A percentile compares a stretch with the other conserved stretches of the same genome.
Conservation (phyloP, 1,140 invertebrate genomes). For the Ceratina australensis region DNA sequence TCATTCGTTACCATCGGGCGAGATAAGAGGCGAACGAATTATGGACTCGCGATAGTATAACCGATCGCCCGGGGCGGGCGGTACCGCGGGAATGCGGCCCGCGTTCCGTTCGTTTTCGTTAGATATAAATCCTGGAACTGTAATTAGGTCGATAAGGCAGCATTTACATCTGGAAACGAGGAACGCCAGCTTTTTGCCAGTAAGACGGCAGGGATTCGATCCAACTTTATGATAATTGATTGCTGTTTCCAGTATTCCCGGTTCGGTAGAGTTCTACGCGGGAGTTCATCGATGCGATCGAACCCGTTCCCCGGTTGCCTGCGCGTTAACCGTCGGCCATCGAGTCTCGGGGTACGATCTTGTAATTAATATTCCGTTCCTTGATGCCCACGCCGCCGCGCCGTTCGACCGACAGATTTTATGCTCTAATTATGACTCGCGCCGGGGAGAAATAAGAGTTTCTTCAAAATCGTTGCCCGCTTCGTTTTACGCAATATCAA, state of each 20-base stretch:
- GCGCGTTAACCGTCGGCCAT: background rate
- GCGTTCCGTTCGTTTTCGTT: slow-evolving; percentile 44
- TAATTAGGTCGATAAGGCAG: slow-evolving; percentile 60
- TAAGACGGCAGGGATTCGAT: background rate
- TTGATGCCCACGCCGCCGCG: no score
- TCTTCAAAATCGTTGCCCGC: background rate
- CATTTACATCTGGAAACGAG: slow-evolving; percentile 54
- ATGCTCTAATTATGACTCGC: background rate
- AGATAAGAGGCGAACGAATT: slow-evolving; percentile 59
- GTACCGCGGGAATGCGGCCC: background rate
- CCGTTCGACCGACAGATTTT: background rate
- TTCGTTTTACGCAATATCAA: background rate
- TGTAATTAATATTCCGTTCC: slow-evolving; percentile 1
- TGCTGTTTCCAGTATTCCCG: slow-evolving; percentile 4
- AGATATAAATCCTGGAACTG: slow-evolving; percentile 51
- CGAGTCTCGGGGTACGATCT: background rate
- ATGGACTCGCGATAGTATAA: slow-evolving; percentile 59
- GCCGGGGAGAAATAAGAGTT: background rate
- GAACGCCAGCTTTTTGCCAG: slow-evolving; percentile 27
- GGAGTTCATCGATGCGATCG: slow-evolving; percentile 1
- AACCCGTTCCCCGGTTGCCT: background rate
- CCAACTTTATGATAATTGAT: slow-evolving; percentile 37
- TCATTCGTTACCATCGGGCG: slow-evolving; percentile 58
- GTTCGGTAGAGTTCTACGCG: slow-evolving; percentile 1
- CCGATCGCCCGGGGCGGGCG: slow-evolving; percentile 34